These are phyloP conservation scores for Zaprionus tsacasi DNA, from an alignment of 1,140 invertebrate species.

Conservation along the genomic window DNA sequence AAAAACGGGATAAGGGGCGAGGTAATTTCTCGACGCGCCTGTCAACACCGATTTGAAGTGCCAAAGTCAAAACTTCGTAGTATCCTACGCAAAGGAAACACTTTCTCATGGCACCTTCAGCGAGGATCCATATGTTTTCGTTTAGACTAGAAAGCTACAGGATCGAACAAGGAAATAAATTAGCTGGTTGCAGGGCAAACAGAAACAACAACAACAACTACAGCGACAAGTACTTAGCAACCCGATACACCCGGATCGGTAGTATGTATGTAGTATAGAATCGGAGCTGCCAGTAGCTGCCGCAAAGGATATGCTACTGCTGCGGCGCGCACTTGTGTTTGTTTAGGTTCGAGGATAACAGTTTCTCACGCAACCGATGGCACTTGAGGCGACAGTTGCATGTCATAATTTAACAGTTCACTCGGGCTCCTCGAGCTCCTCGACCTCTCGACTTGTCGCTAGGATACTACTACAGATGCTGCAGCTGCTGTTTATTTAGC, in stretches of 20 bases:
- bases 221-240: slow-evolving; percentile 62
- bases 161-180: slow-evolving; percentile 68
- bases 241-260: slow-evolving; percentile 39
- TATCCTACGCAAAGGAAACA: background rate
- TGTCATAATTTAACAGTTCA: slow-evolving; percentile 77
- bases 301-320: slow-evolving; percentile 60
- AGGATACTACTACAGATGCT: slow-evolving; percentile 57
- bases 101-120: slow-evolving; percentile 20
- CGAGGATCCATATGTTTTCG: slow-evolving; percentile 49
- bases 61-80: slow-evolving; percentile 3
- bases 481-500: slow-evolving; percentile 62
- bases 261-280: background rate
- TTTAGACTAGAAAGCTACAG: slow-evolving; percentile 38
- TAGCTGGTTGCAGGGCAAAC: slow-evolving; percentile 48
- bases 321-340: slow-evolving; percentile 54
- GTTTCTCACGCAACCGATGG: slow-evolving; percentile 68
- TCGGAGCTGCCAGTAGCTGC: slow-evolving; percentile 33
- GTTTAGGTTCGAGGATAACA: slow-evolving; percentile 75
- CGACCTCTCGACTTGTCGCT: slow-evolving; percentile 24
- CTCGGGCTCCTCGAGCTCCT: no score
- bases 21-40: slow-evolving; percentile 69
- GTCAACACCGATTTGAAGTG: slow-evolving; percentile 80
- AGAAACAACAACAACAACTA: slow-evolving; percentile 15
- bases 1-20: slow-evolving; percentile 32
- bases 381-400: slow-evolving; percentile 77